A percentile compares a stretch with the other conserved stretches of the same genome.
These are phyloP conservation scores for Lucinisca nassula DNA, from an alignment of 2,888 invertebrate genomes.

Conservation along the genomic window DNA sequence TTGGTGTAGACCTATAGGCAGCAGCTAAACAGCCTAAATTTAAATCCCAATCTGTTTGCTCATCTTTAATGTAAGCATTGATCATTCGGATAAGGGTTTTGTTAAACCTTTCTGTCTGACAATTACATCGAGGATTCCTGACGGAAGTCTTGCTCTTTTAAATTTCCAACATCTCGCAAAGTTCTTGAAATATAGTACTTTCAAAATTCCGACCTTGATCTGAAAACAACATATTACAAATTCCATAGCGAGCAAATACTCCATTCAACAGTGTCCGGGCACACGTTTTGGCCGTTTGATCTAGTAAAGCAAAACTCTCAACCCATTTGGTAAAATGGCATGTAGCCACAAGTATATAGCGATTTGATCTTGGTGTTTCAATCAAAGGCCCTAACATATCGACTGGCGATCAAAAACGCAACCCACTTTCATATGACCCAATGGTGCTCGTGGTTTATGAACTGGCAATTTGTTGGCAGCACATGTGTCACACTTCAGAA, in stretches of 20 bases:
- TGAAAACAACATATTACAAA: constrained; percentile 37
- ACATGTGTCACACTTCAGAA: constrained; percentile 54
- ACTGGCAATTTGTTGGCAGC: constrained; percentile 36
- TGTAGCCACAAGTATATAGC: constrained; percentile 61
- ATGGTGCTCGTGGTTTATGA: constrained; percentile 31
- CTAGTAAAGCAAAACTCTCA: constrained; percentile 55
- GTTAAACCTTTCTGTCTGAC: constrained; percentile 49
- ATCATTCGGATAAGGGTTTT: no score
- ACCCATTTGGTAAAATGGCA: constrained; percentile 69
- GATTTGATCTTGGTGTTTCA: constrained; percentile 47
- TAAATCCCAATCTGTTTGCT: constrained; percentile 65
- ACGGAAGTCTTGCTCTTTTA: constrained; percentile 56
- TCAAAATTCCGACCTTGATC: constrained; percentile 66
- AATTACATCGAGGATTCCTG: constrained; percentile 59
- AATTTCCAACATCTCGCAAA: constrained; percentile 60
- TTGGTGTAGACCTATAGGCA: constrained; percentile 51
- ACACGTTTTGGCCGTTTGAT: constrained; percentile 58
- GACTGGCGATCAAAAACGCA: constrained; percentile 51
- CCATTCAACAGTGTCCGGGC: constrained; percentile 59
- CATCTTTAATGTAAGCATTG: constrained; percentile 47
- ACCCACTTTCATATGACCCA: constrained; percentile 47
- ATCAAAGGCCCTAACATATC: constrained; percentile 67
- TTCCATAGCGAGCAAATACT: constrained; percentile 52
- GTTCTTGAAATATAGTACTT: constrained; percentile 54
- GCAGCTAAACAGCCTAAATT: constrained; percentile 61